phyloP scores from a whole-genome alignment of 2,113 vertebrate genomes.

The Urocynchramus pylzowi region DNA sequence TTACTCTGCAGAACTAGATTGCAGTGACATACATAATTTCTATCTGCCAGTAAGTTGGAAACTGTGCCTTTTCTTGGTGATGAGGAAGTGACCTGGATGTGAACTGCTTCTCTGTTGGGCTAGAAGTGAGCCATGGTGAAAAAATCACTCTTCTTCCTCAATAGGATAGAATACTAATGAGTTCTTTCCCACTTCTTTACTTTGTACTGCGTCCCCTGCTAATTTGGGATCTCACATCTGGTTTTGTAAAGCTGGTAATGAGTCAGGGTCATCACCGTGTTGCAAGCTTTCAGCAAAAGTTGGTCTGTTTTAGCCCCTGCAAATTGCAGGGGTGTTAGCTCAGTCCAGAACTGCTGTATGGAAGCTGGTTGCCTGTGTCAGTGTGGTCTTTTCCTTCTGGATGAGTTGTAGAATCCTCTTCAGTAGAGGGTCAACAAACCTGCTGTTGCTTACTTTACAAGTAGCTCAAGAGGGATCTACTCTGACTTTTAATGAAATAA shows the following conservation, averaged over 20 bases:
- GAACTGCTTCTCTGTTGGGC: background rate
- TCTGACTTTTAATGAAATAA: background rate
- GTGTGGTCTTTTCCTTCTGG: background rate
- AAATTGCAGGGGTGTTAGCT: background rate
- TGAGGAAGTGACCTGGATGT: background rate
- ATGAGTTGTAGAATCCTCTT: background rate
- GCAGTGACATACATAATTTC: background rate
- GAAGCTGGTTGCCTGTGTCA: background rate
- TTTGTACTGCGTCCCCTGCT: background rate
- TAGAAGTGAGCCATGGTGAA: background rate
- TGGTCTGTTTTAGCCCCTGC: background rate
- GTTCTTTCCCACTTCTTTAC: background rate
- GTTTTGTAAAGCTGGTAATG: background rate
- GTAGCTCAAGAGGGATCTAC: background rate
- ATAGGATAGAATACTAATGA: background rate
- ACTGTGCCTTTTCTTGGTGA: background rate
- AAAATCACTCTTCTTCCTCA: background rate
- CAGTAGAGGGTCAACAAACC: background rate
- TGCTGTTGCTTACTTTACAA: background rate
- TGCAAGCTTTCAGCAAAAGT: background rate
- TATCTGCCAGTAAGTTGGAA: accelerated
- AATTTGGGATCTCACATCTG: background rate
- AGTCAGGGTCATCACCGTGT: background rate
- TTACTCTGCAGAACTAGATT: background rate
- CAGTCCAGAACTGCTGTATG: background rate